Evolutionary conservation across 2,113 vertebrate genomes (phyloP).

Genomic region (Nibea coibor): DNA sequence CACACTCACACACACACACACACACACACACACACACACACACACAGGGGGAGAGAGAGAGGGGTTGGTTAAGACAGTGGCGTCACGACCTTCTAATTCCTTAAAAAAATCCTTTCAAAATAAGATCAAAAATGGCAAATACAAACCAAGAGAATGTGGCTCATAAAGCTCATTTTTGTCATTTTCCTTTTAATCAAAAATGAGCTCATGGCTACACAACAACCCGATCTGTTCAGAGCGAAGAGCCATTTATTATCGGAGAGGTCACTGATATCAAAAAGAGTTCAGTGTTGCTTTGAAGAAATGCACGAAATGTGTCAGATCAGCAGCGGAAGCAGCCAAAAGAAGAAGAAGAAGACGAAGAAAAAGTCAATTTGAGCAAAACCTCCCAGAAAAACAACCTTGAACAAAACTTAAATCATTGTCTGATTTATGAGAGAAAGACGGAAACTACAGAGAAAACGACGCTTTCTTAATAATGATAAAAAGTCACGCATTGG

Average conservation of each 20-base stretch:
- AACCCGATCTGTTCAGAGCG: not conserved
- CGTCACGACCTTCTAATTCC: conserved; percentile 7
- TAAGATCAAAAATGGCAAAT: not conserved
- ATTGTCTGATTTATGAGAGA: not conserved
- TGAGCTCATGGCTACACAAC: not conserved
- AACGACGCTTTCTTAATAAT: not conserved
- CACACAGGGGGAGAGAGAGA: not conserved
- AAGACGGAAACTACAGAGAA: not conserved
- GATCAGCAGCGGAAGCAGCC: not conserved
- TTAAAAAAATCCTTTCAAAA: not conserved
- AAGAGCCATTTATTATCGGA: not conserved
- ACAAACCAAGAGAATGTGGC: not conserved
- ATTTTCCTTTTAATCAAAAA: not conserved
- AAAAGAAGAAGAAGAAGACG: not conserved
- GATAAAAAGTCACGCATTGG: not conserved
- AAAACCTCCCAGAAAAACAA: not conserved
- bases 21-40: conserved; percentile 22
- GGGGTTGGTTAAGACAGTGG: not conserved
- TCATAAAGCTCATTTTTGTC: not conserved
- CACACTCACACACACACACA: not conserved
- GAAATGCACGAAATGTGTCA: not conserved
- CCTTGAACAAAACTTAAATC: too few relatives aligned
- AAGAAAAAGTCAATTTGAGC: not conserved
- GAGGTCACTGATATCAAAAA: not conserved
- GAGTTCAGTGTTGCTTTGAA: not conserved